Conservation (phyloP, 2,888 invertebrate species). For the Lottia scabra region DNA sequence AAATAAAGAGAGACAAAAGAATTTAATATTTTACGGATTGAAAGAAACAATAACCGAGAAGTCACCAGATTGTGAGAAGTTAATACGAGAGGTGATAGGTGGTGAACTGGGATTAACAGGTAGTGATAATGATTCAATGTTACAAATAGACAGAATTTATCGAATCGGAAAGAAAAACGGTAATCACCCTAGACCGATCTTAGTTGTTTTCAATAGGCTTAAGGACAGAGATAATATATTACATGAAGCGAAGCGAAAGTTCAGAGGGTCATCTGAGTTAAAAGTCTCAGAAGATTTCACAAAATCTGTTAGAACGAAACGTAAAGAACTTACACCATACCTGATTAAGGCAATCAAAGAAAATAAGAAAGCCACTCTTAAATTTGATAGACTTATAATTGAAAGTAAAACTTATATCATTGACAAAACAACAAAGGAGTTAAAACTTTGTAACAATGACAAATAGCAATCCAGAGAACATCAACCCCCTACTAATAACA, state of each 20-base stretch:
- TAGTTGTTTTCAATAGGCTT: neutral
- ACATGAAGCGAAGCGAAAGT: neutral
- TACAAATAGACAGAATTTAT: neutral
- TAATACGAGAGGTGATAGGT: neutral
- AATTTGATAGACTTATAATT: constrained; percentile 5
- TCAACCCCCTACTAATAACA: neutral
- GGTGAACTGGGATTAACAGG: neutral
- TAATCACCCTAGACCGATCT: neutral
- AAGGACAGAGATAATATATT: neutral
- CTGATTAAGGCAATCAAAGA: constrained; percentile 3
- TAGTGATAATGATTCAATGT: neutral
- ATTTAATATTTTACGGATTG: constrained; percentile 1
- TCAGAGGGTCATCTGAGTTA: neutral
- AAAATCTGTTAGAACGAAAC: neutral
- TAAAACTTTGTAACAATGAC: neutral
- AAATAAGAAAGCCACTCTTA: constrained; percentile 9
- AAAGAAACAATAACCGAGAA: neutral
- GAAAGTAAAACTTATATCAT: neutral
- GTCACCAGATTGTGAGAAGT: neutral
- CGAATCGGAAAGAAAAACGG: neutral
- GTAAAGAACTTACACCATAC: neutral
- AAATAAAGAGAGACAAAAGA: neutral
- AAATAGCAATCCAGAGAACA: neutral
- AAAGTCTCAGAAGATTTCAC: constrained; percentile 6
- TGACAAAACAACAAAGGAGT: neutral